Evolutionary conservation across 1,140 invertebrate genomes (phyloP).

Genomic region (Drosophila malerkotliana): DNA sequence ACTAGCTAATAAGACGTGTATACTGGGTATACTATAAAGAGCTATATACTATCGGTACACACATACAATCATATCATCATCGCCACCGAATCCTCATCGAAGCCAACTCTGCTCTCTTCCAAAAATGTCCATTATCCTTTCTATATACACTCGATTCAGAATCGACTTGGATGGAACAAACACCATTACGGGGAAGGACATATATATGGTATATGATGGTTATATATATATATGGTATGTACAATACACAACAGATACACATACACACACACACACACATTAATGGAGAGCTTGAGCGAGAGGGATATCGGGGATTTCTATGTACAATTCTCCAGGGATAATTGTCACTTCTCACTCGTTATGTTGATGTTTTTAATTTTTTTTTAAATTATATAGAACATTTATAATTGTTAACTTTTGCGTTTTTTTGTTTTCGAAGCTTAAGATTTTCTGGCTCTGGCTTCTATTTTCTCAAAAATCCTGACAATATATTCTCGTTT

Average conservation of each 20-base stretch:
- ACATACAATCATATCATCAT: neutral
- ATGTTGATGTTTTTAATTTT: neutral
- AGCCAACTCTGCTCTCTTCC: slow-evolving; percentile 16
- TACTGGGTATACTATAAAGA: slow-evolving; percentile 43
- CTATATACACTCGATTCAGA: slow-evolving; percentile 62
- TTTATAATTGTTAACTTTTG: neutral
- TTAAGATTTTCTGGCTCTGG: neutral
- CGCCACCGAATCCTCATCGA: slow-evolving; percentile 4
- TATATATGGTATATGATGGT: neutral
- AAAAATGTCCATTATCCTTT: neutral
- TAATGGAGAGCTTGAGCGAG: neutral
- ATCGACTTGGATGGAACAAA: slow-evolving; percentile 37
- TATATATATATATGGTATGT: slow-evolving; percentile 13
- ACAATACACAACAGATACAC: slow-evolving; percentile 21
- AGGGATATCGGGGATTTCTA: slow-evolving; percentile 12
- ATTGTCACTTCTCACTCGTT: slow-evolving; percentile 41
- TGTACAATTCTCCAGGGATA: slow-evolving; percentile 31
- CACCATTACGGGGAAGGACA: neutral
- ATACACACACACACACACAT: slow-evolving; percentile 9
- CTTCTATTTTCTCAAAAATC: neutral
- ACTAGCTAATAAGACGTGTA: slow-evolving; percentile 42
- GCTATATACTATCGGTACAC: slow-evolving; percentile 21
- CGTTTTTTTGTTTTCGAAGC: slow-evolving; percentile 6
- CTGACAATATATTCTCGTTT: neutral
- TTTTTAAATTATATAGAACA: neutral